Base-by-base conservation (phyloP, 2,113 vertebrate species). In the Alaudala cheleensis region DNA sequence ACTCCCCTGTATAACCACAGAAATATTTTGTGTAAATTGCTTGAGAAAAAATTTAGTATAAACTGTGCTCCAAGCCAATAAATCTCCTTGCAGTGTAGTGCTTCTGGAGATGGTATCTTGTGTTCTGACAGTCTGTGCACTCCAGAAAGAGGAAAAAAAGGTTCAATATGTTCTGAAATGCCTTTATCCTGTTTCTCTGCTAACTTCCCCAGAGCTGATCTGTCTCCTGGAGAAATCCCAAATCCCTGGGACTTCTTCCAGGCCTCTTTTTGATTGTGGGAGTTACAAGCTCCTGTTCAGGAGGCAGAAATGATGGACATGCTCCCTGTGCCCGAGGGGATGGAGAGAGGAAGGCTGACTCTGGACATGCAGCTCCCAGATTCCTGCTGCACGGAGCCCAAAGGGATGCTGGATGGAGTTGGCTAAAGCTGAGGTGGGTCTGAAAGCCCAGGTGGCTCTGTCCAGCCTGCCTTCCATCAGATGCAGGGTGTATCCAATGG, bases 1-100 rank as follows among this genome's bases (percentile, higher is more conserved):
- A 84, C 73, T 92, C 73, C 86, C n/a, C 62, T 2, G 13, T 57
- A 5, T 44, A 81, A 81, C 77, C 84, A 57, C 73, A 82, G 94
- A 81, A 95, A 95, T 97, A 94, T 96, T 95, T 95, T 86, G 69
- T 89, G 93, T 92, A 92, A 97, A 95, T 95, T 92, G 37, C 37
- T 74, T 20, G 65, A 56, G 67, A 87, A 90, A 93, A 86, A 81
- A 88, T 3, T 49, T 14, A 18, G 40, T 79, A 49, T 89, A 79
- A 95, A 93, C 89, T 45, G 23, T 85, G 40, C 57, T 92, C n/a
- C 49, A 37, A 94, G 95, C 89, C 94, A 96, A 61, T 57, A 81
- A 84, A 91, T 29, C 73, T 78, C 42, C 83, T 84, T 61, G 65
- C 53, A 74, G 67, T 10, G 37, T 9, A 56, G 69, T 24, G 92